Conservation (phyloP, 2,113 vertebrate species). For the Crotalus horridus region DNA sequence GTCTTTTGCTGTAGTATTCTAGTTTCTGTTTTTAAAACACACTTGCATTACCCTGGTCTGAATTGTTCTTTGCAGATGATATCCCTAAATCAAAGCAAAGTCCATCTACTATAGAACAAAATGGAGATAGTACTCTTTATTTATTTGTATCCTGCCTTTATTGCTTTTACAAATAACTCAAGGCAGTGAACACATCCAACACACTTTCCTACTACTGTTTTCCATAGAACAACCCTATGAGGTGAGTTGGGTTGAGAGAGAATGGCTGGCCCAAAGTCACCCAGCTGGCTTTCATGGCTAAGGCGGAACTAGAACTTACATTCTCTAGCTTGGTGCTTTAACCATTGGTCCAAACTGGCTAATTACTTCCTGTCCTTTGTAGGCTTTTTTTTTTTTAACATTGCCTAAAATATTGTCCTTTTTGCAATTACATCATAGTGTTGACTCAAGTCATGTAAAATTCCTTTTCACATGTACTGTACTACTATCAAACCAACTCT, state of each 20-base stretch:
- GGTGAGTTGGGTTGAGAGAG: background rate
- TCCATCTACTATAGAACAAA: background rate
- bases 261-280: no score
- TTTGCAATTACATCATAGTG: no score
- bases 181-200: background rate
- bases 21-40: background rate
- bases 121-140: background rate
- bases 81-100: background rate
- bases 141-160: background rate
- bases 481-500: no score
- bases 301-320: background rate
- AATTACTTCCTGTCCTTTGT: background rate
- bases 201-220: background rate
- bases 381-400: background rate
- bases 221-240: background rate
- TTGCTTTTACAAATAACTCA: background rate
- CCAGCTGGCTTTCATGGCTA: background rate
- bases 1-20: background rate
- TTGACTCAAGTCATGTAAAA: no score
- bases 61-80: background rate
- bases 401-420: no score
- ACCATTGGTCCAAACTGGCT: background rate
- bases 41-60: background rate
- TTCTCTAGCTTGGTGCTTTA: background rate
- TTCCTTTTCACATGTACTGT: no score